These are phyloP conservation scores for Cyclargus thomasi DNA, from an alignment of 1,140 invertebrate species.

Conservation along the genomic window DNA sequence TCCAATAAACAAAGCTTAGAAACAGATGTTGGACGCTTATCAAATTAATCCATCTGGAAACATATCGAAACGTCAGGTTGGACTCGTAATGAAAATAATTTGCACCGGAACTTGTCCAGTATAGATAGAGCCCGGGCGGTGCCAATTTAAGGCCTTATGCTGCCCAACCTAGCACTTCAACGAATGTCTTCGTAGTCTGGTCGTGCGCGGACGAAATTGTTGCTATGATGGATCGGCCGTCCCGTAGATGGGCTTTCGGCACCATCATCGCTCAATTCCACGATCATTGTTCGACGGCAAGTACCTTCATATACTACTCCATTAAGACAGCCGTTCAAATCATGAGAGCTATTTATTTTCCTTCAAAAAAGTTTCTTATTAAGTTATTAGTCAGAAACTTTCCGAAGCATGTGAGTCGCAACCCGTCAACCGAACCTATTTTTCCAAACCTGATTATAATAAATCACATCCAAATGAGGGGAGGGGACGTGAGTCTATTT, in stretches of 20 bases:
- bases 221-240: slow-evolving; percentile 65
- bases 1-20: slow-evolving; percentile 49
- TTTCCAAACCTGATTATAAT: neutral
- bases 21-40: slow-evolving; percentile 66
- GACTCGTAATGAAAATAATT: slow-evolving; percentile 67
- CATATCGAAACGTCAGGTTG: slow-evolving; percentile 71
- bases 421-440: neutral
- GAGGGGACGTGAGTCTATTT: neutral
- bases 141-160: slow-evolving; percentile 20
- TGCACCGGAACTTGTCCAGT: slow-evolving; percentile 46
- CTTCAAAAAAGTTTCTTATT: too few relatives aligned
- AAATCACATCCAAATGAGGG: slow-evolving; percentile 1
- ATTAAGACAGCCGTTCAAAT: slow-evolving; percentile 25
- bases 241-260: slow-evolving; percentile 63
- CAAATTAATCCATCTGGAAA: slow-evolving; percentile 73
- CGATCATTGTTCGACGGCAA: slow-evolving; percentile 62
- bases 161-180: neutral
- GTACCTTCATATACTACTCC: slow-evolving; percentile 49
- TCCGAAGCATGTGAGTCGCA: neutral
- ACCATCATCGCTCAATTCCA: slow-evolving; percentile 65
- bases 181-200: slow-evolving; percentile 40
- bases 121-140: slow-evolving; percentile 30
- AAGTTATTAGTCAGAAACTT: neutral
- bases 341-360: too few relatives aligned
- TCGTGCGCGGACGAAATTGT: slow-evolving; percentile 44